Percentiles rank a stretch among this genome's conserved stretches.
Evolutionary conservation across 2,797 vertebrate species (phyloP).

Genomic region (Cottoperca gobio): DNA sequence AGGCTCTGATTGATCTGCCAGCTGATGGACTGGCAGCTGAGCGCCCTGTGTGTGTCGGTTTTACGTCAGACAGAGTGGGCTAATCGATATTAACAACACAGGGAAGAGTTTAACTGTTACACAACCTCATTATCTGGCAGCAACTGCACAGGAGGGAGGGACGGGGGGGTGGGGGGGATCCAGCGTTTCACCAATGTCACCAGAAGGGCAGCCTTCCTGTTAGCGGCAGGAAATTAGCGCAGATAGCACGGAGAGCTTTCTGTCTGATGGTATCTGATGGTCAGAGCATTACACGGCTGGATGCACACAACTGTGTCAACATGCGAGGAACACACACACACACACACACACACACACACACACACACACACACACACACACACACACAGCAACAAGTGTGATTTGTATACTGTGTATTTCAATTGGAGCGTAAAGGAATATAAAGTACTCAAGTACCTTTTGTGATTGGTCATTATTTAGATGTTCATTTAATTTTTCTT

Average conservation of each 20-base stretch:
- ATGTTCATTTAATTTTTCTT: no score
- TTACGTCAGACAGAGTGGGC: slow-evolving; percentile 42
- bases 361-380: slow-evolving; percentile 7
- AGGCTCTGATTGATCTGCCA: slow-evolving; percentile 74
- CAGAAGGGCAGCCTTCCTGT: slow-evolving; percentile 64
- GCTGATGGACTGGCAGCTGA: slow-evolving; percentile 63
- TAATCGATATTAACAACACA: slow-evolving; percentile 70
- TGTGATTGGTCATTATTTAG: neutral
- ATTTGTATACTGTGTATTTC: neutral
- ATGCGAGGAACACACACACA: neutral
- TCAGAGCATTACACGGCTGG: neutral
- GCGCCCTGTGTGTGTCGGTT: slow-evolving; percentile 49
- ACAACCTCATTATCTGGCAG: slow-evolving; percentile 67
- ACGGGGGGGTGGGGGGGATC: neutral
- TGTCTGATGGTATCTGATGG: slow-evolving; percentile 22
- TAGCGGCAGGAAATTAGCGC: slow-evolving; percentile 50
- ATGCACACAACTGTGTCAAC: neutral
- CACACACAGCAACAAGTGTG: neutral
- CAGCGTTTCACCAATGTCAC: slow-evolving; percentile 65
- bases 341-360: slow-evolving; percentile 16
- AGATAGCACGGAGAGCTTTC: slow-evolving; percentile 29
- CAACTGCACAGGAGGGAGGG: neutral
- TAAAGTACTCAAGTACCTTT: neutral
- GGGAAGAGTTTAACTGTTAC: slow-evolving; percentile 75
- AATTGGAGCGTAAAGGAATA: neutral